A percentile compares a stretch with the other conserved stretches of the same genome.
phyloP scores from a whole-genome alignment of 2,797 vertebrate genomes.

The Lutjanus campechanus region DNA sequence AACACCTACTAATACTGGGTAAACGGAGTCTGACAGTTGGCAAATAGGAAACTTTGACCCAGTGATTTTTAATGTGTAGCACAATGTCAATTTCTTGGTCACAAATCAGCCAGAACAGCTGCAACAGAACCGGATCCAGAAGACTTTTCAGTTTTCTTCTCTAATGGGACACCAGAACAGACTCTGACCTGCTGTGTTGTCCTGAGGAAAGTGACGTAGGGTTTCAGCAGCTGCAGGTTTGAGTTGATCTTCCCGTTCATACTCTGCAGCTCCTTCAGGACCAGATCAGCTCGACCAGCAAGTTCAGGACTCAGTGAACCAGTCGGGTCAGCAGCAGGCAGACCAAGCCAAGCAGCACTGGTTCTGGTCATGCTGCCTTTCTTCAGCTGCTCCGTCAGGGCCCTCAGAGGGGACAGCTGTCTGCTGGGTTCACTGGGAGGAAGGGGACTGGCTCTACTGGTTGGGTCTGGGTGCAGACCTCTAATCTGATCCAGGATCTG shows the following conservation, averaged over 20 bases:
- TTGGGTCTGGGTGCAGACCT: neutral
- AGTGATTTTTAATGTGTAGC: too few species aligned
- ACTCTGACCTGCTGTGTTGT: conserved; percentile 86
- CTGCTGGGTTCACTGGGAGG: conserved; percentile 12
- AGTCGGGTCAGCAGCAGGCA: conserved; percentile 60
- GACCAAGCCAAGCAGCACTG: neutral
- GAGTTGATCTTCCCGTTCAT: conserved; percentile 79
- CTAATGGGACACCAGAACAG: neutral
- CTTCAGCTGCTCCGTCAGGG: conserved; percentile 82
- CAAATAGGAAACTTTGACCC: too few species aligned
- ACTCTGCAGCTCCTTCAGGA: conserved; percentile 82
- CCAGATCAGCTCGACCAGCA: neutral
- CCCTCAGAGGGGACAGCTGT: conserved; percentile 47
- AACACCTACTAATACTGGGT: too few species aligned
- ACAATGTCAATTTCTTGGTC: too few species aligned
- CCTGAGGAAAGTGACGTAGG: conserved; percentile 85
- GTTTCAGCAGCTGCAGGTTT: conserved; percentile 85
- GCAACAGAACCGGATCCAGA: neutral
- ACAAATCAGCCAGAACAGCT: neutral
- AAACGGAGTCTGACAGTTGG: too few species aligned
- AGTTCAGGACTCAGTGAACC: conserved; percentile 57
- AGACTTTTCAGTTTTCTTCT: neutral
- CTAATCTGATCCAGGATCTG: conserved; percentile 51
- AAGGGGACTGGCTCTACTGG: neutral
- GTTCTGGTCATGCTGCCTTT: neutral